Conservation (phyloP, 2,113 vertebrate species). For the Bagarius yarrelli region DNA sequence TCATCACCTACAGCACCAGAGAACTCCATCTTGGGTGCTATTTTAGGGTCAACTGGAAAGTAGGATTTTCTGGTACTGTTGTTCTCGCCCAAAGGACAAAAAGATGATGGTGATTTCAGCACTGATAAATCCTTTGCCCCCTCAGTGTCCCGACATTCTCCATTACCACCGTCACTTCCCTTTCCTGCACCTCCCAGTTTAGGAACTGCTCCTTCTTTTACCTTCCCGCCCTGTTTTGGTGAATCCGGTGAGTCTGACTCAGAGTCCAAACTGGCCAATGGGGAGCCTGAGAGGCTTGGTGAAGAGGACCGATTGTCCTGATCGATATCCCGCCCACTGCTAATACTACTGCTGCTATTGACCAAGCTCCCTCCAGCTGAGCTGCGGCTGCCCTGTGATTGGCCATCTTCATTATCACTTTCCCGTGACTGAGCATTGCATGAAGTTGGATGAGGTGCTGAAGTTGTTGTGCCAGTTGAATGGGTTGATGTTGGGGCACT, state of each 20-base stretch:
- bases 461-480: slow-evolving; percentile 69
- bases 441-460: slow-evolving; percentile 69
- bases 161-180: slow-evolving; percentile 65
- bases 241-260: slow-evolving; percentile 86
- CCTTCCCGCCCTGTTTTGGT: slow-evolving; percentile 73
- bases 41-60: slow-evolving; percentile 74
- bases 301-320: slow-evolving; percentile 99
- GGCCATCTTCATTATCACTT: slow-evolving; percentile 78
- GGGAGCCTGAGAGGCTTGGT: slow-evolving; percentile 88
- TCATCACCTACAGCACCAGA: slow-evolving; percentile 55
- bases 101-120: slow-evolving; percentile 73
- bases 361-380: slow-evolving; percentile 90
- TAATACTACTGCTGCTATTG: slow-evolving; percentile 91
- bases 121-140: slow-evolving; percentile 67
- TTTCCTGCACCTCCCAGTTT: slow-evolving; percentile 60
- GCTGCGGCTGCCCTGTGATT: slow-evolving; percentile 81
- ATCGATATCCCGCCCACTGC: slow-evolving; percentile 94
- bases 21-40: slow-evolving; percentile 73
- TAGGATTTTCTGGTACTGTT: slow-evolving; percentile 70
- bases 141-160: slow-evolving; percentile 69
- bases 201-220: slow-evolving; percentile 63
- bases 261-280: slow-evolving; percentile 90
- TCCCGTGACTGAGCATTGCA: slow-evolving; percentile 74
- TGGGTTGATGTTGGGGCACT: slow-evolving; percentile 73
- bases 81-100: slow-evolving; percentile 67